A percentile compares a stretch with the other conserved stretches of the same genome.
Evolutionary conservation across 2,113 vertebrate genomes (phyloP).

Genomic region (Panurus biarmicus): DNA sequence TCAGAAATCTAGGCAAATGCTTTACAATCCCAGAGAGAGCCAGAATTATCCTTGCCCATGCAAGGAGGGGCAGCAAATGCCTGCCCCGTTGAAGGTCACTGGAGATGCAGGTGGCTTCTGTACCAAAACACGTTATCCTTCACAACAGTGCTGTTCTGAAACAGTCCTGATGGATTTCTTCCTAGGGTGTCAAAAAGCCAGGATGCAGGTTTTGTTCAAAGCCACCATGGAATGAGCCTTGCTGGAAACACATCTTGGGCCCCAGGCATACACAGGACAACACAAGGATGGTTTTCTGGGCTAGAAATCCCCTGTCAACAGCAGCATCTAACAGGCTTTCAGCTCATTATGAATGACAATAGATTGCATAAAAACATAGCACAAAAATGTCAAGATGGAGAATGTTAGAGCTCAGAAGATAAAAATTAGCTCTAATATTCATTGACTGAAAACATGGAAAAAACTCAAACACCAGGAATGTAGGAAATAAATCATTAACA

Average conservation of each 20-base stretch:
- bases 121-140: fast-evolving
- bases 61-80: not conserved
- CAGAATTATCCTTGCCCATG: not conserved
- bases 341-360: not conserved
- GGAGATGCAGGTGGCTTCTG: not conserved
- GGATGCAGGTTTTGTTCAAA: not conserved
- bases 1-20: not conserved
- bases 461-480: not conserved
- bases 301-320: not conserved
- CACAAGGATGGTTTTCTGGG: not conserved
- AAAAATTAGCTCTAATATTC: not conserved
- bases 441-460: not conserved
- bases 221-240: fast-evolving
- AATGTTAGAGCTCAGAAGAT: not conserved
- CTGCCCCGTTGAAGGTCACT: not conserved
- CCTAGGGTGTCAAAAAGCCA: not conserved
- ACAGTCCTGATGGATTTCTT: fast-evolving
- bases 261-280: not conserved
- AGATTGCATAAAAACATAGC: not conserved
- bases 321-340: not conserved
- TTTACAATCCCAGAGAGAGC: not conserved
- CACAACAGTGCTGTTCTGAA: fast-evolving
- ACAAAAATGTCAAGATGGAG: not conserved
- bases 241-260: not conserved
- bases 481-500: not conserved